Base-by-base conservation (phyloP, 2,113 vertebrate genomes). In the Hiodon tergisus region DNA sequence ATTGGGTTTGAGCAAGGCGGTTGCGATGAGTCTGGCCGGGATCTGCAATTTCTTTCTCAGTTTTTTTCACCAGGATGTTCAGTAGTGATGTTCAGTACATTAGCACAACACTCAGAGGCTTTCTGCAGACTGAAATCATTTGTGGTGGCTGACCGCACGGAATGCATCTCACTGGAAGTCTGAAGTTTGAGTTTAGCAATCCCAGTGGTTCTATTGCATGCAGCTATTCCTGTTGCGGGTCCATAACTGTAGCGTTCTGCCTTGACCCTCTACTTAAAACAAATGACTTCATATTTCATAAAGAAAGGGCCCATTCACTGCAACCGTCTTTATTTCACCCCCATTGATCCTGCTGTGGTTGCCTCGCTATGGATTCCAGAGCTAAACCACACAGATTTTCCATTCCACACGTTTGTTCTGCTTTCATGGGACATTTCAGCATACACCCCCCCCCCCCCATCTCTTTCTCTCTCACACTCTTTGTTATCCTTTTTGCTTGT, bases 191-290 rank as follows among this genome's bases (percentile, higher is more conserved):
- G 63, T 59, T 31, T 31, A 31, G 31, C 31, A 31, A 31, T 31
- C 31, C 31, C 31, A 31, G 31, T 31, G 31, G 31, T 31, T 11
- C 2, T 54, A 68, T 55, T 48, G 4, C 53, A 68, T 57, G n/a
- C 47, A 9, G 47, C 71, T 78, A 69, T 78, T 80, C 75, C 14
- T 80, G 70, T 69, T 69, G 9, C 16, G 57, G 57, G 63, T 52
- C 48, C 57, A 70, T 74, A 69, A 77, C 79, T 60, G 52, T 67
- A 78, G 66, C 73, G 17, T 69, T 68, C 65, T 65, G 52, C 62
- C 55, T 55, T 72, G 65, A 70, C 16, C 48, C n/a, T 11, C 67
- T 13, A 59, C 71, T 72, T 77, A 62, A 73, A 60, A 11, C 65
- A 61, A 60, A 52, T 48, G 70, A 60, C 67, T 71, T 70, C 62